Conservation (phyloP, 2,888 invertebrate genomes). For the Andrena minutula region DNA sequence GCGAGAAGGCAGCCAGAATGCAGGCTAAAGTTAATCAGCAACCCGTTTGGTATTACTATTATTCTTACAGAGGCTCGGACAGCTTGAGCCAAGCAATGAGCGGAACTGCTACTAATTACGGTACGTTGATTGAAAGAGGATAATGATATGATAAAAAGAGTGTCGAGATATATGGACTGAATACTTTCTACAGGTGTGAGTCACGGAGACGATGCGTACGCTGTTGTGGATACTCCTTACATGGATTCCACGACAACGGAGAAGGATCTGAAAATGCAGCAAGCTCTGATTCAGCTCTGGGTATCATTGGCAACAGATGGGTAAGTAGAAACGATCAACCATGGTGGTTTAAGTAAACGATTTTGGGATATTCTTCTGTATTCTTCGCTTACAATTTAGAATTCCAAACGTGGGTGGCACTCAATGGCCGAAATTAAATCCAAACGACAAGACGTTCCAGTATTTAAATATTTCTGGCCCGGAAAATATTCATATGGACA, state of each 20-base stretch:
- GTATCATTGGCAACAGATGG: constrained; percentile 87
- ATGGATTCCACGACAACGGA: constrained; percentile 81
- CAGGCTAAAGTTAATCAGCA: constrained; percentile 87
- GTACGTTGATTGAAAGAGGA: constrained; percentile 81
- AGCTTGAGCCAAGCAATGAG: constrained; percentile 87
- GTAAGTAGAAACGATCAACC: constrained; percentile 83
- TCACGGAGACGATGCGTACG: constrained; percentile 88
- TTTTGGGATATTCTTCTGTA: constrained; percentile 22
- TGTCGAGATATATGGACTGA: neutral
- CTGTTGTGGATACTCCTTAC: constrained; percentile 84
- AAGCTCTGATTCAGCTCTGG: constrained; percentile 86
- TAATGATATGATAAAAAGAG: neutral
- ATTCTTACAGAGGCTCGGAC: constrained; percentile 87
- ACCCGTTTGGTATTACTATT: constrained; percentile 89
- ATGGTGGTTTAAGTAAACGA: neutral
- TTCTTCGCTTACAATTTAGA: constrained; percentile 76
- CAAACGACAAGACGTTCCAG: constrained; percentile 84
- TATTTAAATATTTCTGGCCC: constrained; percentile 87
- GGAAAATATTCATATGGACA: constrained; percentile 84
- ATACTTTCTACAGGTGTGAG: constrained; percentile 86
- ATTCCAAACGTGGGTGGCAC: constrained; percentile 84
- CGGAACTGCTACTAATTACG: constrained; percentile 86
- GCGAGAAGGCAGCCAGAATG: constrained; percentile 87
- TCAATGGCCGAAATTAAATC: constrained; percentile 86
- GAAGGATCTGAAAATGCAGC: constrained; percentile 86